Evolutionary conservation across 2,113 vertebrate genomes (phyloP).

Genomic region (Pollachius pollachius): DNA sequence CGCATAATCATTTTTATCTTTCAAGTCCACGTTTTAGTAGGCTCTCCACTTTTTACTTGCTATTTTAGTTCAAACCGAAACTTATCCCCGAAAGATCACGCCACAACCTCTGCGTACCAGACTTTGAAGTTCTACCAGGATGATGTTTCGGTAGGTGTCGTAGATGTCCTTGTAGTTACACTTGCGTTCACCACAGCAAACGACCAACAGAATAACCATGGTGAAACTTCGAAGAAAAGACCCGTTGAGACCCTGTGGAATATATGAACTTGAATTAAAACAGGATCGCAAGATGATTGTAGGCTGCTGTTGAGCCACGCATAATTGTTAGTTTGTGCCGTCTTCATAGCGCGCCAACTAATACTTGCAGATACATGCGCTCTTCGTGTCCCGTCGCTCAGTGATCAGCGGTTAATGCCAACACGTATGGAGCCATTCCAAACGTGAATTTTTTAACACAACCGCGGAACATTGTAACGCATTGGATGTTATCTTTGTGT

Average conservation of each 20-base stretch:
- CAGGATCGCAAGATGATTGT: not conserved
- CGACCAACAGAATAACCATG: conserved; percentile 58
- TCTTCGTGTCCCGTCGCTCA: too few relatives aligned
- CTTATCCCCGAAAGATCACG: not conserved
- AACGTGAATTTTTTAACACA: too few relatives aligned
- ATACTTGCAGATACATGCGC: too few relatives aligned
- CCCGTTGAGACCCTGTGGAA: conserved; percentile 64
- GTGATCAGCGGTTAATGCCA: too few relatives aligned
- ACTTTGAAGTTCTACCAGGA: conserved; percentile 66
- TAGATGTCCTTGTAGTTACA: conserved; percentile 70
- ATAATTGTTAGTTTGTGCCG: too few relatives aligned
- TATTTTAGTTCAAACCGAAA: not conserved
- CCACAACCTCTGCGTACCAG: conserved; percentile 52
- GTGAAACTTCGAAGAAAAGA: conserved; percentile 59
- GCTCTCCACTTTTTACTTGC: not conserved
- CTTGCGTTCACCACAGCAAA: conserved; percentile 48
- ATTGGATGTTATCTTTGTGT: too few relatives aligned
- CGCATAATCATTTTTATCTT: not conserved
- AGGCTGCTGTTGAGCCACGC: too few relatives aligned
- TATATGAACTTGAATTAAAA: not conserved
- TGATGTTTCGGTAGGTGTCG: conserved; percentile 60
- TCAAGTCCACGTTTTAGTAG: not conserved
- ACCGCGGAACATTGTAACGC: too few relatives aligned
- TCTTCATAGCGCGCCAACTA: too few relatives aligned
- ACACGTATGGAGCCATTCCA: too few relatives aligned